A percentile compares a stretch with the other conserved stretches of the same genome.
Conservation (phyloP, 1,140 invertebrate genomes). For the Orchesella cincta region DNA sequence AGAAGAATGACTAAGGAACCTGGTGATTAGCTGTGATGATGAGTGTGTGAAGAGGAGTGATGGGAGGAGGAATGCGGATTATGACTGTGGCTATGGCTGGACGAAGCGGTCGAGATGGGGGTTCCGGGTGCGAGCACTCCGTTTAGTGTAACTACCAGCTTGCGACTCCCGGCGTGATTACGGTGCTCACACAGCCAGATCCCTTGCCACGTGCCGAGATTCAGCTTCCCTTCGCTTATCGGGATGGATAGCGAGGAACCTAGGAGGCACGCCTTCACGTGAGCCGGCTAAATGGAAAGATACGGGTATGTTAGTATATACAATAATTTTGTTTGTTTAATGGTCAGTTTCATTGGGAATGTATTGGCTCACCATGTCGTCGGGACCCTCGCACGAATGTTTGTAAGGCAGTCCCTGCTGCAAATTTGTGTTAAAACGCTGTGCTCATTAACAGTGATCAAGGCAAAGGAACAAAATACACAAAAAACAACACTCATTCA, state of each 20-base stretch:
- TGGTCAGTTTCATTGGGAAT: not conserved
- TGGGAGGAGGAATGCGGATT: constrained; percentile 29
- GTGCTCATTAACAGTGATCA: constrained; percentile 8
- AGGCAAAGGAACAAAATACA: not conserved
- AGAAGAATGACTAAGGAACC: constrained; percentile 28
- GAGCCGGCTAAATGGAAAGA: constrained; percentile 78
- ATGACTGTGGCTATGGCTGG: constrained; percentile 26
- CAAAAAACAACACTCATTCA: constrained; percentile 6
- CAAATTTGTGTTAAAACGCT: constrained; percentile 28
- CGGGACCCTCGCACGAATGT: constrained; percentile 95
- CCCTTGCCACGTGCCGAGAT: constrained; percentile 92
- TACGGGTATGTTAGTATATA: constrained; percentile 11
- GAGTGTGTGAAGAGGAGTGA: constrained; percentile 28
- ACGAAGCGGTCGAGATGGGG: constrained; percentile 47
- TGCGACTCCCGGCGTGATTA: constrained; percentile 88
- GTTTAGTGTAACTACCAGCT: constrained; percentile 86
- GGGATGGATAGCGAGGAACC: constrained; percentile 93
- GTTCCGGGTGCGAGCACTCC: constrained; percentile 66
- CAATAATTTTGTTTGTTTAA: too few relatives aligned
- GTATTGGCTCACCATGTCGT: constrained; percentile 74
- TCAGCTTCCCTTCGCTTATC: constrained; percentile 91
- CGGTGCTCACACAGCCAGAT: constrained; percentile 97
- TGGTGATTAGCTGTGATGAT: constrained; percentile 33
- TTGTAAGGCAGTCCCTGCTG: constrained; percentile 79
- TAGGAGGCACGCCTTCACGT: constrained; percentile 94